Evolutionary conservation across 2,888 invertebrate species (phyloP).

Genomic region (Venusia cambrica): DNA sequence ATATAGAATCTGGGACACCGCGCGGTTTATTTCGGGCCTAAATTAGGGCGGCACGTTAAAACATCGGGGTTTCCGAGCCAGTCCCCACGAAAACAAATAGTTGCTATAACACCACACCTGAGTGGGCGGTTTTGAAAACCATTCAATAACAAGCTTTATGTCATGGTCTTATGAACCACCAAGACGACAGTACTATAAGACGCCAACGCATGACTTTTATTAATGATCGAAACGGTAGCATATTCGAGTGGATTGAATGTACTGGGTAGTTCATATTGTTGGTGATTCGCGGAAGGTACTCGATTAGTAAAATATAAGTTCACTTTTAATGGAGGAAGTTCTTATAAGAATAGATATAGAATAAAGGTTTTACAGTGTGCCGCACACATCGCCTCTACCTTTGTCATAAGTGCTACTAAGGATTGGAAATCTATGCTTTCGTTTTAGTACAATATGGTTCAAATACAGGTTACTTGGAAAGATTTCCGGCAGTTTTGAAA

Average conservation of each 20-base stretch:
- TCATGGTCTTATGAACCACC: slow-evolving; percentile 32
- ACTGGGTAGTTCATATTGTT: slow-evolving; percentile 27
- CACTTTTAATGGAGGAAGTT: too few relatives aligned
- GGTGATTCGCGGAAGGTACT: too few relatives aligned
- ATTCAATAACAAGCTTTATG: slow-evolving; percentile 36
- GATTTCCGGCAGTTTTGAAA: too few relatives aligned
- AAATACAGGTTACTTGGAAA: too few relatives aligned
- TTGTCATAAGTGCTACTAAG: too few relatives aligned
- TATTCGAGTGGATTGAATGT: slow-evolving; percentile 22
- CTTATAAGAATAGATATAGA: too few relatives aligned
- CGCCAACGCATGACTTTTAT: slow-evolving; percentile 38
- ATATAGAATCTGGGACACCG: slow-evolving; percentile 60
- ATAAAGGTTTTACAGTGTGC: too few relatives aligned
- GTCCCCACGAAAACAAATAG: slow-evolving; percentile 58
- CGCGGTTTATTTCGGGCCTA: slow-evolving; percentile 66
- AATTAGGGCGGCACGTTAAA: slow-evolving; percentile 72
- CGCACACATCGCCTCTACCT: too few relatives aligned
- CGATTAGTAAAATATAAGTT: too few relatives aligned
- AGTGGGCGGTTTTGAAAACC: slow-evolving; percentile 48
- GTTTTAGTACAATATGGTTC: too few relatives aligned
- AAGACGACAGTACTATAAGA: slow-evolving; percentile 27
- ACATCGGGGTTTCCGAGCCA: slow-evolving; percentile 64
- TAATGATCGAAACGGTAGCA: slow-evolving; percentile 38
- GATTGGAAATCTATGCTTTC: too few relatives aligned
- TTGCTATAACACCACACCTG: slow-evolving; percentile 50